Conservation (phyloP, 2,888 invertebrate genomes). For the Hanleya hanleyi region DNA sequence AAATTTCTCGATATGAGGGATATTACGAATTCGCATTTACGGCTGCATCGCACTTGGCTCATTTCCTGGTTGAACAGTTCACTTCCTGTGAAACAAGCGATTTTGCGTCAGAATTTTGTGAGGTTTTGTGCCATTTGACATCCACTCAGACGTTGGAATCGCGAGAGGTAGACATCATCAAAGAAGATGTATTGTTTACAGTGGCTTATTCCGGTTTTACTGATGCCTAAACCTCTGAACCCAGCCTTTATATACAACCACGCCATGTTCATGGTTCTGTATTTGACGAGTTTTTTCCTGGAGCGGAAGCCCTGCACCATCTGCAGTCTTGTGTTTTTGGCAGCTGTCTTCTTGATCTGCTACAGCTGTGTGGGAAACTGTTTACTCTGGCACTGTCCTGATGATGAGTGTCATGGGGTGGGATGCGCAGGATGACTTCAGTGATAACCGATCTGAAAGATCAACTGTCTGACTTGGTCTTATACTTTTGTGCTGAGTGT, state of each 20-base stretch:
- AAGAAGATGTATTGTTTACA: slow-evolving; percentile 71
- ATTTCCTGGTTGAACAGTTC: too few species aligned
- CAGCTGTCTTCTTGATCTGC: slow-evolving; percentile 94
- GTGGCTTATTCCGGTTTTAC: slow-evolving; percentile 90
- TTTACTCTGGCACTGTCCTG: slow-evolving; percentile 78
- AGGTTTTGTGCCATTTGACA: too few species aligned
- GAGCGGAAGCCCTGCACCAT: slow-evolving; percentile 98
- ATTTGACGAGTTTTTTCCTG: slow-evolving; percentile 96
- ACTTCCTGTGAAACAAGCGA: too few species aligned
- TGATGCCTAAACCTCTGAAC: slow-evolving; percentile 98
- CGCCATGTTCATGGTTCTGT: slow-evolving; percentile 97
- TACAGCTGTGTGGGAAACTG: slow-evolving; percentile 97
- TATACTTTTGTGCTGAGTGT: too few species aligned
- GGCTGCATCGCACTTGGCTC: too few species aligned
- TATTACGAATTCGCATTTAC: too few species aligned
- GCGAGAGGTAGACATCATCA: background rate
- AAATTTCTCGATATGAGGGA: too few species aligned
- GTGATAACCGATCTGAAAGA: too few species aligned
- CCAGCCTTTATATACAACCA: slow-evolving; percentile 94
- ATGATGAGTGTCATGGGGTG: slow-evolving; percentile 49
- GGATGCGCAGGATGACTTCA: slow-evolving; percentile 41
- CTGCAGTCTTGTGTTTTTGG: slow-evolving; percentile 95
- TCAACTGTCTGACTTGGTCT: too few species aligned
- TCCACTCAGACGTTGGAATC: too few species aligned
- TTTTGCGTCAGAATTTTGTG: too few species aligned